Conservation (phyloP, 2,113 vertebrate genomes). For the Datnioides undecimradiatus region DNA sequence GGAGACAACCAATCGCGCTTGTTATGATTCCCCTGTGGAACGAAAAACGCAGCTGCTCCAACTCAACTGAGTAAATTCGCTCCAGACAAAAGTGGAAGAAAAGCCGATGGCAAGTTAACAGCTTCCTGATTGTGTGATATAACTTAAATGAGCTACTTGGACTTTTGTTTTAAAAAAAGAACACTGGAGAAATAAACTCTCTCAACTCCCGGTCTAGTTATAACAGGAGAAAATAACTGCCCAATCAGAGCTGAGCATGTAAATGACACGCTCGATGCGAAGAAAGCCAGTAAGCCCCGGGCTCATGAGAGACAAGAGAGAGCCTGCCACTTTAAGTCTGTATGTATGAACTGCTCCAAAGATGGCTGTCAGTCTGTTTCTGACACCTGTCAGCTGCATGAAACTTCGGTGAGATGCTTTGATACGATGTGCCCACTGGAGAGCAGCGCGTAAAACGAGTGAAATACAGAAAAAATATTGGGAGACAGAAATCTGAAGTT, state of each 20-base stretch:
- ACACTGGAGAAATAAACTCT: not conserved
- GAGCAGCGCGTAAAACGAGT: not conserved
- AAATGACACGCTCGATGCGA: not conserved
- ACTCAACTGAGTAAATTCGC: not conserved
- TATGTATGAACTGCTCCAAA: constrained; percentile 15
- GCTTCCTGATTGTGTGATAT: not conserved
- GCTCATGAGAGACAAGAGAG: not conserved
- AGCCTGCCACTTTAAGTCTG: not conserved
- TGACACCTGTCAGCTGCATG: constrained; percentile 20
- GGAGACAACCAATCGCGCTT: not conserved
- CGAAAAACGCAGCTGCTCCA: not conserved
- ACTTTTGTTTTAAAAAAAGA: not conserved
- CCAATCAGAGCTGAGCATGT: not conserved
- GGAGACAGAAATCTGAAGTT: not conserved
- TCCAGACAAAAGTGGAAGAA: not conserved
- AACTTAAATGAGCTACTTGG: not conserved
- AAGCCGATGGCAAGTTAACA: not conserved
- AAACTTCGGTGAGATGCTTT: constrained; percentile 17
- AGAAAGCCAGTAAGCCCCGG: not conserved
- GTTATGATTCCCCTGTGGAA: not conserved
- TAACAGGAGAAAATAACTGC: not conserved
- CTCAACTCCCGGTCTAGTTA: not conserved
- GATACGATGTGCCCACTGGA: constrained; percentile 2
- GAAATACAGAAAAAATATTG: constrained; percentile 7
- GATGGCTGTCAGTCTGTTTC: constrained; percentile 18